A percentile compares a stretch with the other conserved stretches of the same genome.
Evolutionary conservation across 2,888 invertebrate genomes (phyloP).

Genomic region (Xestia sexstrigata): DNA sequence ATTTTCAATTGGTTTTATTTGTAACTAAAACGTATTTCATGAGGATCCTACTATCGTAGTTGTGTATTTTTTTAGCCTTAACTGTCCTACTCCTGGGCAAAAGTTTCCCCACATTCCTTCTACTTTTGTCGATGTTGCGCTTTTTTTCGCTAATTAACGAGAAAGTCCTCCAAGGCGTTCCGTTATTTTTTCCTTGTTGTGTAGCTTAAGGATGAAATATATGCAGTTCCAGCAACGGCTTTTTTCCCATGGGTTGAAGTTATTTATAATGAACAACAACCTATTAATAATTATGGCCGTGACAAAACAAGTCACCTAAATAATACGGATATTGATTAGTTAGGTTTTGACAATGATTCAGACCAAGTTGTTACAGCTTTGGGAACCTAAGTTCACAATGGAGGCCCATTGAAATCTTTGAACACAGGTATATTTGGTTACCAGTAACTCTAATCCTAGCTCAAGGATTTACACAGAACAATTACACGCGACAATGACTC

Average conservation of each 20-base stretch:
- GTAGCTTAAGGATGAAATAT: not conserved
- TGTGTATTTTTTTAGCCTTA: not conserved
- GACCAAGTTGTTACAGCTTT: constrained; percentile 22
- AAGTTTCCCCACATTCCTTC: no score
- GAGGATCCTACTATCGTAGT: not conserved
- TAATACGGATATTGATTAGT: constrained; percentile 2
- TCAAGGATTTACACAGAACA: constrained; percentile 55
- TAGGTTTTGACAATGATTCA: constrained; percentile 21
- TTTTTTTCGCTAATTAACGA: no score
- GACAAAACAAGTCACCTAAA: not conserved
- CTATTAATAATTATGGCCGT: not conserved
- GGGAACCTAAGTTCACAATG: constrained; percentile 24
- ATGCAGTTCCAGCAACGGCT: not conserved
- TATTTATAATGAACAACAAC: not conserved
- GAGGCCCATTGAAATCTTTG: constrained; percentile 27
- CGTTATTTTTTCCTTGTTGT: no score
- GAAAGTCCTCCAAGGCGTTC: no score
- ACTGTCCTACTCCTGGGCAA: no score
- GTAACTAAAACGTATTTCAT: not conserved
- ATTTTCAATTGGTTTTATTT: not conserved
- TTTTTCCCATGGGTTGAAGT: not conserved
- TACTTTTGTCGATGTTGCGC: no score
- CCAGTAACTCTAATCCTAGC: constrained; percentile 54
- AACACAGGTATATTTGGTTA: constrained; percentile 49
- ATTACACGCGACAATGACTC: constrained; percentile 44